Evolutionary conservation across 2,797 vertebrate genomes (phyloP).

Genomic region (Sebastes iracundus): DNA sequence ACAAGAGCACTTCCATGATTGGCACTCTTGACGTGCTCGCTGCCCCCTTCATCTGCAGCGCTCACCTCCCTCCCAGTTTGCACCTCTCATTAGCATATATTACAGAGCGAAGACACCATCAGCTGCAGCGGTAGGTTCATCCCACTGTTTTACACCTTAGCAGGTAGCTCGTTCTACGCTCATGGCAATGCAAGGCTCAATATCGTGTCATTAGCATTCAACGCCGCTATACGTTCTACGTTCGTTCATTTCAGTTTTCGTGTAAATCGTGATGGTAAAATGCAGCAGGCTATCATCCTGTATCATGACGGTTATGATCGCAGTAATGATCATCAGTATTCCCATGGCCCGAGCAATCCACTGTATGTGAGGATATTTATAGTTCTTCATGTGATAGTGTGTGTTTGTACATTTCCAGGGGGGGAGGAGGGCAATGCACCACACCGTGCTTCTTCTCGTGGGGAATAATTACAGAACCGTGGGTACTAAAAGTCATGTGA

Average conservation of each 20-base stretch:
- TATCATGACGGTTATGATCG: slow-evolving; percentile 70
- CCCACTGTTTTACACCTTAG: slow-evolving; percentile 28
- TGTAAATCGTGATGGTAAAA: slow-evolving; percentile 50
- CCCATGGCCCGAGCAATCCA: slow-evolving; percentile 59
- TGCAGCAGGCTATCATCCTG: slow-evolving; percentile 48
- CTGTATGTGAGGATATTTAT: slow-evolving; percentile 67
- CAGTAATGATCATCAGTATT: slow-evolving; percentile 73
- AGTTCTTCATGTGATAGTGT: slow-evolving; percentile 40
- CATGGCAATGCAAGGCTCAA: slow-evolving; percentile 42
- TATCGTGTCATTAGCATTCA: slow-evolving; percentile 61
- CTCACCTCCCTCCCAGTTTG: slow-evolving; percentile 37
- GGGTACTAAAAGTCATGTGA: slow-evolving; percentile 92
- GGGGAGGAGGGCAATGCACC: slow-evolving; percentile 54
- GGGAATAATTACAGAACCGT: slow-evolving; percentile 92
- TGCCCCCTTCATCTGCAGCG: slow-evolving; percentile 45
- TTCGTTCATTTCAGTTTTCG: slow-evolving; percentile 23
- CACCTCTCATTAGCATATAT: slow-evolving; percentile 62
- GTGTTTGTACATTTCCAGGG: slow-evolving; percentile 40
- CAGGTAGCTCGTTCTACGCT: slow-evolving; percentile 41
- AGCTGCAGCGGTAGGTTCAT: slow-evolving; percentile 34
- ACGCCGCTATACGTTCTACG: not conserved
- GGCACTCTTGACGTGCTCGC: slow-evolving; percentile 67
- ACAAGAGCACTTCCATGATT: slow-evolving; percentile 82
- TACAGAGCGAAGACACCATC: slow-evolving; percentile 11
- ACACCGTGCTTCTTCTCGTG: slow-evolving; percentile 60